phyloP scores from a whole-genome alignment of 2,888 invertebrate genomes.

The Hylaea fasciaria region DNA sequence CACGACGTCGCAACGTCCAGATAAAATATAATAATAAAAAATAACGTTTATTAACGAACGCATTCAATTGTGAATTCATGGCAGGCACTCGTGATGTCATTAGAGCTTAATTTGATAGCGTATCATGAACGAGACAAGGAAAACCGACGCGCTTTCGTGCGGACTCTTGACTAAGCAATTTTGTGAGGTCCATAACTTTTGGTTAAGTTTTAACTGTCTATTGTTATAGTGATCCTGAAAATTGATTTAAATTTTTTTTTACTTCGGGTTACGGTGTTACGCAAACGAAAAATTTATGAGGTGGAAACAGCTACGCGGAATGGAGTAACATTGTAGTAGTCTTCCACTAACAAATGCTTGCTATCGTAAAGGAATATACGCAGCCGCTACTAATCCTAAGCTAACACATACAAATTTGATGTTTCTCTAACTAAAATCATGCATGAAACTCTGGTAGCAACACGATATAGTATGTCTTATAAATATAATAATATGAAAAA shows the following conservation, averaged over 20 bases:
- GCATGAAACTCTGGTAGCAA: background rate
- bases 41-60: slow-evolving; percentile 72
- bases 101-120: slow-evolving; percentile 65
- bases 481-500: slow-evolving; percentile 45
- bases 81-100: slow-evolving; percentile 68
- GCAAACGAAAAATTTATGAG: too few species aligned
- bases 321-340: too few species aligned
- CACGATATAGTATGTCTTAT: slow-evolving; percentile 20
- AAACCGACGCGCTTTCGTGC: slow-evolving; percentile 49
- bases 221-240: background rate
- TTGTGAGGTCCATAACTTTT: slow-evolving; percentile 22
- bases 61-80: slow-evolving; percentile 72
- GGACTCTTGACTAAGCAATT: slow-evolving; percentile 47
- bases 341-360: too few species aligned
- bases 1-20: slow-evolving; percentile 54
- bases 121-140: slow-evolving; percentile 55
- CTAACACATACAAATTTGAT: too few species aligned
- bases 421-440: too few species aligned
- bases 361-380: too few species aligned
- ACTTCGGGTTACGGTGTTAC: too few species aligned
- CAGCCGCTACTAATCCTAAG: too few species aligned
- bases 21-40: slow-evolving; percentile 56
- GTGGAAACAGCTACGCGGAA: too few species aligned
- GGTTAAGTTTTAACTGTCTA: background rate
- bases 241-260: background rate